These are phyloP conservation scores for Cottus gobio DNA, from an alignment of 2,113 vertebrate genomes.

Conservation along the genomic window DNA sequence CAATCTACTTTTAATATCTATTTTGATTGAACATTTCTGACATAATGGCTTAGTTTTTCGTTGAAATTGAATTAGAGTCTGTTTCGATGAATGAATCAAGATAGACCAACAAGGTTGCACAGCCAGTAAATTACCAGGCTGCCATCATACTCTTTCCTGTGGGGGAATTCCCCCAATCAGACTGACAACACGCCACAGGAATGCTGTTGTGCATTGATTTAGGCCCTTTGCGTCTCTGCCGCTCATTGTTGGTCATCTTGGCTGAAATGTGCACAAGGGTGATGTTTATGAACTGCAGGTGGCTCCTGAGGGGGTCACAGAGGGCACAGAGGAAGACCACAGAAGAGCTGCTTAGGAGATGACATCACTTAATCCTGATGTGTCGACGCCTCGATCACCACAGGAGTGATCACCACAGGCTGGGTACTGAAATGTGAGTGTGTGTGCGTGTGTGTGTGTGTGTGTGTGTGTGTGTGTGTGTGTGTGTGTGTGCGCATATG, in stretches of 20 bases:
- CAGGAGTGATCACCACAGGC: constrained; percentile 5
- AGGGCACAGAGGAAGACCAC: constrained; percentile 56
- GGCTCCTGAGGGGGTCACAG: constrained; percentile 61
- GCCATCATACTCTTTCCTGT: constrained; percentile 41
- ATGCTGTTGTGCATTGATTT: constrained; percentile 52
- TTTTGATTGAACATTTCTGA: background rate
- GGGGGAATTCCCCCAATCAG: constrained; percentile 54
- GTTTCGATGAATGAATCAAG: background rate
- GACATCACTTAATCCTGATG: constrained; percentile 72
- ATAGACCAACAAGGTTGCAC: background rate
- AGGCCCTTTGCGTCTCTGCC: constrained; percentile 19
- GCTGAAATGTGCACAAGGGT: constrained; percentile 5
- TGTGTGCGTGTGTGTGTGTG: background rate
- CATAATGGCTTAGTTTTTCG: background rate
- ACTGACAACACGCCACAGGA: constrained; percentile 60
- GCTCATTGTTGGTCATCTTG: constrained; percentile 56
- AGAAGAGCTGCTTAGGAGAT: constrained; percentile 57
- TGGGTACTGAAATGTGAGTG: constrained; percentile 9
- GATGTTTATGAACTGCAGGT: constrained; percentile 74
- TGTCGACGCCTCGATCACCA: constrained; percentile 34
- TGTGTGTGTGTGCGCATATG: background rate
- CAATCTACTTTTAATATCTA: background rate
- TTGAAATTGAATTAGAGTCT: background rate
- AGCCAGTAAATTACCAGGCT: background rate
- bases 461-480: constrained; percentile 31